Evolutionary conservation across 2,113 vertebrate genomes (phyloP), one percentile per base, ranked within the genome.

Genomic region (Macheiramphus alcinus): DNA sequence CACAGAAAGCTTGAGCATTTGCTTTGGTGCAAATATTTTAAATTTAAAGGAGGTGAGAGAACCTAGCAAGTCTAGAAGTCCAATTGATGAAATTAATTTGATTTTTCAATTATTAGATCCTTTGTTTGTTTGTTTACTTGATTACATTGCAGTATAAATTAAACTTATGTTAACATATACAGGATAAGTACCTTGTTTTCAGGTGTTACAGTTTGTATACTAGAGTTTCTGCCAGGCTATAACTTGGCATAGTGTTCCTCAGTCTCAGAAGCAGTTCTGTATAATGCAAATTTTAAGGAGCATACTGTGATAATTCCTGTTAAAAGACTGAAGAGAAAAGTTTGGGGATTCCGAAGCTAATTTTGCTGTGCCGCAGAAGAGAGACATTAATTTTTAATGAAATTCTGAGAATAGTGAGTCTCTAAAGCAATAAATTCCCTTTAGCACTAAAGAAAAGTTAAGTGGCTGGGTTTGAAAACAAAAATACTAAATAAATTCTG

Each of bases 151-250:
- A 84, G 16, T 75, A 45, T 65, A 74, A 92, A 80, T 79, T 89
- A 85, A 84, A 65, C 38, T 80, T 91, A 53, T 3, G 5, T 97
- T 93, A 95, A 80, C 17, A 19, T 74, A n/a, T 91, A 56, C 50
- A 66, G 81, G 87, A 87, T 70, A 88, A 93, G 94, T 86, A 78
- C 48, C 83, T 13, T 94, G 59, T 82, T 92, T 97, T 91, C 85
- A 88, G 50, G 48, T 86, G 45, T 62, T 93, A 84, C 56, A 71
- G 74, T 97, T 94, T 90, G 75, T 43, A 27, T 79, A 32, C 78
- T 81, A 79, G 67, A 22, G 85, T 85, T 86, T 94, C 56, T 93
- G 82, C 74, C 55, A 55, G 56, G 65, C 78, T 91, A 15, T 89
- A 73, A 66, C 53, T 61, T 87, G 85, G 38, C 66, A 55, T 47